Conservation (phyloP, 2,113 vertebrate species). For the Oncorhynchus kisutch region DNA sequence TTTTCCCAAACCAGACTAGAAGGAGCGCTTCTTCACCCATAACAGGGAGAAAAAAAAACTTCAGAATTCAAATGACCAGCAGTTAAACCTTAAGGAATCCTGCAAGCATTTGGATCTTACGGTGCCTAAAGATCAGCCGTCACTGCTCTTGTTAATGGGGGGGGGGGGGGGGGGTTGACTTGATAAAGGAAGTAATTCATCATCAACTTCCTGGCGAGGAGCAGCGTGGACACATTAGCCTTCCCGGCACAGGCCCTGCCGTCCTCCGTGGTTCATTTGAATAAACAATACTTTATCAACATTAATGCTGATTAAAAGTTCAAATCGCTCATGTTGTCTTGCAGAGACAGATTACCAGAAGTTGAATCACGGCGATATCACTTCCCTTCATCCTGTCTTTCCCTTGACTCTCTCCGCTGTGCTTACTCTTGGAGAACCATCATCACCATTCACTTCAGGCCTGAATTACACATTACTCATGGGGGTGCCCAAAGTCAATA, state of each 20-base stretch:
- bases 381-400: too few species aligned
- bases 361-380: not conserved
- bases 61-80: constrained; percentile 37
- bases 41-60: not conserved
- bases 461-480: too few species aligned
- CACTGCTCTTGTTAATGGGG: constrained; percentile 58
- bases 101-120: constrained; percentile 15
- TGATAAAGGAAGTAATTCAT: constrained; percentile 73
- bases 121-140: constrained; percentile 33
- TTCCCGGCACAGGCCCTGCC: constrained; percentile 15
- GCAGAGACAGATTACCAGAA: constrained; percentile 35
- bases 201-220: constrained; percentile 68
- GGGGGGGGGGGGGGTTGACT: constrained; percentile 42
- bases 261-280: constrained; percentile 75
- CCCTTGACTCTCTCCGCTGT: too few species aligned
- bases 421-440: too few species aligned
- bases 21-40: constrained; percentile 37
- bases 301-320: constrained; percentile 72
- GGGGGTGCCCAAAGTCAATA: too few species aligned
- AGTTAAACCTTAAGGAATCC: constrained; percentile 46
- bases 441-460: too few species aligned
- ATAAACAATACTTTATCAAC: constrained; percentile 72
- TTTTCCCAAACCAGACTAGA: constrained; percentile 13
- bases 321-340: constrained; percentile 54
- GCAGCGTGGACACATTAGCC: constrained; percentile 51